Conservation (phyloP, 2,888 invertebrate species). For the Phyllotreta cruciferae region DNA sequence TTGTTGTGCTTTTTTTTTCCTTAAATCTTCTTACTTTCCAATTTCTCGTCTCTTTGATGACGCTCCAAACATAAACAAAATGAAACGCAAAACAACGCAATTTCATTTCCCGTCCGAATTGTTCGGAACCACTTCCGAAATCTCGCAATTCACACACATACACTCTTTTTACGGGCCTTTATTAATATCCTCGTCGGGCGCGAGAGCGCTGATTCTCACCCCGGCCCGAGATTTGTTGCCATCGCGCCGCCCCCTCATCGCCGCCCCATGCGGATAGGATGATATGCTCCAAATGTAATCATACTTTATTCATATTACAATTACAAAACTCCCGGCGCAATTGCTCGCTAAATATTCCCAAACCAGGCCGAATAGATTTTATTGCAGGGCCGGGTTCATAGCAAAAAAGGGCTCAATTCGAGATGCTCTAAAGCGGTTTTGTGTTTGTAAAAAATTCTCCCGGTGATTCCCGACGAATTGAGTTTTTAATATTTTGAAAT, state of each 20-base stretch:
- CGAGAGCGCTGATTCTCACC: conserved; percentile 17
- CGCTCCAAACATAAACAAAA: background rate
- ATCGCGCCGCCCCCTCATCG: conserved; percentile 36
- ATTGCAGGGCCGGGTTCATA: no score
- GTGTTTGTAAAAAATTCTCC: no score
- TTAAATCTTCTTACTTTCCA: conserved; percentile 1
- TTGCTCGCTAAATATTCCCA: conserved; percentile 36
- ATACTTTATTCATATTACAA: conserved; percentile 43
- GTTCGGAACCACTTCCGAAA: no score
- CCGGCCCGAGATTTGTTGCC: conserved; percentile 37
- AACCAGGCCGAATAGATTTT: background rate
- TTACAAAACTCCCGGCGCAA: conserved; percentile 37
- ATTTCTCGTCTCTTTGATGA: background rate
- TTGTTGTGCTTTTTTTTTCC: conserved; percentile 1
- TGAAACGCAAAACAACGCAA: no score
- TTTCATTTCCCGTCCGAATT: no score
- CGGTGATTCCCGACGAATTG: no score
- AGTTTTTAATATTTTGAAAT: no score
- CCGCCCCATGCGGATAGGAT: conserved; percentile 38
- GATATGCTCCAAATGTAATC: conserved; percentile 40
- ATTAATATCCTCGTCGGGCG: conserved; percentile 16
- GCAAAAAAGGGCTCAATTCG: no score
- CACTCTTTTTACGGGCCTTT: conserved; percentile 14
- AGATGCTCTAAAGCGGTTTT: no score
- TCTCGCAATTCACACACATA: conserved; percentile 8